phyloP scores from a whole-genome alignment of 2,113 vertebrate species.

The Caranx ignobilis region DNA sequence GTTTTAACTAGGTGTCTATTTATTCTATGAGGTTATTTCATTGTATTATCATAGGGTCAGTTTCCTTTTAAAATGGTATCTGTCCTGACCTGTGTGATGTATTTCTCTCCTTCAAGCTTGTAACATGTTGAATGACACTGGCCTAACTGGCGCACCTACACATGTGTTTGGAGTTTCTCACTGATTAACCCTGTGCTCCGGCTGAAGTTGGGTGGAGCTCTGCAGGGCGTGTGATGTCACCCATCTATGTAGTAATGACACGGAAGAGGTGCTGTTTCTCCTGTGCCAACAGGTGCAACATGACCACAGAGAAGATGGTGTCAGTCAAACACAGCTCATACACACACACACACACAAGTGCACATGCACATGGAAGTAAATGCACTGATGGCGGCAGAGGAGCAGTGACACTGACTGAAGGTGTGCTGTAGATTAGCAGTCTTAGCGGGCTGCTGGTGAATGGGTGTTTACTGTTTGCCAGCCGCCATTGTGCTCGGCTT shows the following conservation, averaged over 20 bases:
- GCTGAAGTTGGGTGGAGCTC: background rate
- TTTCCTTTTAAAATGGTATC: no score
- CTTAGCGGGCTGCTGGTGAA: constrained; percentile 36
- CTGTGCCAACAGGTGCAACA: no score
- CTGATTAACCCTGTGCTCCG: background rate
- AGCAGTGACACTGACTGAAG: constrained; percentile 11
- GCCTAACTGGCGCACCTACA: background rate
- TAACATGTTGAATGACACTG: background rate
- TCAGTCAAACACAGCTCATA: background rate
- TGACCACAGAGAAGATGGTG: background rate
- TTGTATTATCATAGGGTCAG: no score
- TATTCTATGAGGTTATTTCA: no score
- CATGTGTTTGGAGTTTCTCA: background rate
- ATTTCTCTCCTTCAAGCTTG: no score
- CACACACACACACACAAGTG: background rate
- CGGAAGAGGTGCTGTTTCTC: background rate
- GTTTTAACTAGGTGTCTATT: no score
- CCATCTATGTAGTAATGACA: background rate
- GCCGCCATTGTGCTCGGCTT: constrained; percentile 51
- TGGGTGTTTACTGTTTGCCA: constrained; percentile 42
- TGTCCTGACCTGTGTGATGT: no score
- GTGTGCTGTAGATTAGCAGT: constrained; percentile 54
- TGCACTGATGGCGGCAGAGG: background rate
- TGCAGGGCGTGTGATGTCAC: background rate
- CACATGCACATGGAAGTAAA: background rate